These are phyloP conservation scores for Fistularia tabacaria DNA, from an alignment of 2,797 vertebrate species.

Conservation along the genomic window DNA sequence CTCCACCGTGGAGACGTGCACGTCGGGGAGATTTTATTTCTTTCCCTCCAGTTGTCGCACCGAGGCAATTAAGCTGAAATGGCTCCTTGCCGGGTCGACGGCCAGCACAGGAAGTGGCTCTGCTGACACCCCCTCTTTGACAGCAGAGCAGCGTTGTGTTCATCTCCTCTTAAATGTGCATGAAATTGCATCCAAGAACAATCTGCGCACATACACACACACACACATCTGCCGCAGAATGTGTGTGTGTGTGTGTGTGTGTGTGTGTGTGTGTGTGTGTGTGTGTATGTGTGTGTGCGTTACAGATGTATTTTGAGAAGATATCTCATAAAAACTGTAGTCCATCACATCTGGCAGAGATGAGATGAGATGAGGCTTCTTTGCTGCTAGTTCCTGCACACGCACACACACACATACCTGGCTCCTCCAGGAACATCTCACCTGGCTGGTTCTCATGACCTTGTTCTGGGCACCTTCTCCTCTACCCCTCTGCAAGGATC, in stretches of 20 bases:
- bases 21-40: slow-evolving; percentile 29
- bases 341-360: no score
- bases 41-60: slow-evolving; percentile 36
- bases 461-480: no score
- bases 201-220: slow-evolving; percentile 4
- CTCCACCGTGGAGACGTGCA: not conserved
- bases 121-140: slow-evolving; percentile 35
- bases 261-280: not conserved
- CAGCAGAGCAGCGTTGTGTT: slow-evolving; percentile 38
- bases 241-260: not conserved
- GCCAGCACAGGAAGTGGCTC: slow-evolving; percentile 42
- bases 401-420: no score
- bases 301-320: not conserved
- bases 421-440: no score
- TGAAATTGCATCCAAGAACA: slow-evolving; percentile 29
- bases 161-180: slow-evolving; percentile 37
- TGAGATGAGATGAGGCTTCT: no score
- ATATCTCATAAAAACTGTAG: no score
- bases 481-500: no score
- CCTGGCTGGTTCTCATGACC: no score
- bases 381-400: no score
- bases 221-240: not conserved
- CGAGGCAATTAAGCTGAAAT: slow-evolving; percentile 69
- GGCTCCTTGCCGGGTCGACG: slow-evolving; percentile 47
- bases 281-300: not conserved